Evolutionary conservation across 2,113 vertebrate genomes (phyloP).

Genomic region (Pterophyllum scalare): DNA sequence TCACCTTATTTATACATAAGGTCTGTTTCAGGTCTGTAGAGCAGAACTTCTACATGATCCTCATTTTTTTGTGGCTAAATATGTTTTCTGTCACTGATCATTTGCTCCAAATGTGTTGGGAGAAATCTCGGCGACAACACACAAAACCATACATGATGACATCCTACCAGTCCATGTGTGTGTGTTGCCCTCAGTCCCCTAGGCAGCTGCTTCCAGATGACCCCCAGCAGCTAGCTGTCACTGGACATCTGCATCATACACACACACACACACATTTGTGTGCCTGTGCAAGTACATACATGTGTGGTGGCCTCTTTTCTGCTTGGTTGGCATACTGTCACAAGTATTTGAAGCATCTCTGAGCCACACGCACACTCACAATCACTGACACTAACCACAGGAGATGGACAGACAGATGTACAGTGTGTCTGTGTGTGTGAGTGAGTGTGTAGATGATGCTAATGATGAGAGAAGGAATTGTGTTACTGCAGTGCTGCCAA

Average conservation of each 20-base stretch:
- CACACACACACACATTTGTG: slow-evolving; percentile 31
- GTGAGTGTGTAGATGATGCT: slow-evolving; percentile 52
- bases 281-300: slow-evolving; percentile 43
- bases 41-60: neutral
- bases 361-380: slow-evolving; percentile 66
- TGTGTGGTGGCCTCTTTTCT: slow-evolving; percentile 74
- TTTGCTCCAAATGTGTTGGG: neutral
- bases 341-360: slow-evolving; percentile 69
- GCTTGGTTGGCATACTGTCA: slow-evolving; percentile 79
- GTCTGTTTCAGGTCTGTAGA: neutral
- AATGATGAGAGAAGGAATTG: slow-evolving; percentile 57
- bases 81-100: slow-evolving; percentile 18
- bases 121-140: slow-evolving; percentile 7
- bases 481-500: slow-evolving; percentile 36
- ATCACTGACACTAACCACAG: slow-evolving; percentile 56
- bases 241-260: slow-evolving; percentile 77
- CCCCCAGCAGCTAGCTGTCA: slow-evolving; percentile 81
- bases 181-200: slow-evolving; percentile 40
- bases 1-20: neutral
- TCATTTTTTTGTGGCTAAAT: neutral
- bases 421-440: slow-evolving; percentile 1
- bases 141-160: slow-evolving; percentile 29
- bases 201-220: slow-evolving; percentile 77
- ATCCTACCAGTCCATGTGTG: slow-evolving; percentile 20
- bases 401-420: slow-evolving; percentile 60